A percentile compares a stretch with the other conserved stretches of the same genome.
These are phyloP conservation scores for Zaprionus ghesquierei DNA, from an alignment of 1,140 invertebrate genomes.

Conservation along the genomic window DNA sequence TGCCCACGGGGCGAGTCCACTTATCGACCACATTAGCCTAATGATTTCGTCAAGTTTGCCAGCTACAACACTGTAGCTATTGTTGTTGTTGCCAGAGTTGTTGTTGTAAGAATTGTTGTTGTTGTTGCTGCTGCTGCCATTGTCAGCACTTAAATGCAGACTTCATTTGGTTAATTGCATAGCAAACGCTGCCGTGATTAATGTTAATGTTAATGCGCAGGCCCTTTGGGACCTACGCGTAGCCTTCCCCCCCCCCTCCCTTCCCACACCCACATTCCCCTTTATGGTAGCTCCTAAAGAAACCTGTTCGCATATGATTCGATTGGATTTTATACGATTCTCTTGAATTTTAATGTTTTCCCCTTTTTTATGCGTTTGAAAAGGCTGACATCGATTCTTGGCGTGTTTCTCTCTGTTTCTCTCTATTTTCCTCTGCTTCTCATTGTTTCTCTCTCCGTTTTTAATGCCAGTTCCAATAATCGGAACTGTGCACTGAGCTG, in stretches of 20 bases:
- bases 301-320: slow-evolving; percentile 33
- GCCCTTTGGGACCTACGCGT: slow-evolving; percentile 39
- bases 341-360: slow-evolving; percentile 2
- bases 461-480: slow-evolving; percentile 35
- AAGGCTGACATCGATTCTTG: slow-evolving; percentile 13
- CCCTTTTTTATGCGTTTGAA: background rate
- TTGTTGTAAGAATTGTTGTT: background rate
- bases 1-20: slow-evolving; percentile 60
- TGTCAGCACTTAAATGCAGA: slow-evolving; percentile 78
- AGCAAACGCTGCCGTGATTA: slow-evolving; percentile 74
- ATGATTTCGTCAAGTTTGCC: slow-evolving; percentile 67
- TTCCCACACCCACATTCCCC: too few species aligned
- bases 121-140: slow-evolving; percentile 31
- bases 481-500: slow-evolving; percentile 40
- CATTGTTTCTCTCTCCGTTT: background rate
- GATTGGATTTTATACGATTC: slow-evolving; percentile 5
- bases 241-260: background rate
- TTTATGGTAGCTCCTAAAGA: background rate
- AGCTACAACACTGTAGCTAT: background rate
- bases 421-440: background rate
- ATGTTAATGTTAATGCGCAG: slow-evolving; percentile 61
- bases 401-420: background rate
- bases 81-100: background rate
- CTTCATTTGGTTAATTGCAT: slow-evolving; percentile 79
- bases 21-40: slow-evolving; percentile 77